phyloP scores from a whole-genome alignment of 64 coral and sea anemone species.

The Exaiptasia diaphana region DNA sequence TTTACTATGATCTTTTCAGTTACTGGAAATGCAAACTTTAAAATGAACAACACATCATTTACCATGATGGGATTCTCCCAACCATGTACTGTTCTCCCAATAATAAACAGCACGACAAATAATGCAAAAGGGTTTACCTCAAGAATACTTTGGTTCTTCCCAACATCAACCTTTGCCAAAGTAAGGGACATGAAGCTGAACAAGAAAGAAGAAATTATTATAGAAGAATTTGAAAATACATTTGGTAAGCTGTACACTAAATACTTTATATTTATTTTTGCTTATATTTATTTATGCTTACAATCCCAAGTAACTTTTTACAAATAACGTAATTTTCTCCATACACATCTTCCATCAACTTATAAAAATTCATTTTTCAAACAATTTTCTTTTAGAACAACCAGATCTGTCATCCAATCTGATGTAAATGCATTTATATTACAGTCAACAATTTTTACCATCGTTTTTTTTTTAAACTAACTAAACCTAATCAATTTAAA shows the following conservation, averaged over 20 bases:
- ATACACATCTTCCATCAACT: neutral
- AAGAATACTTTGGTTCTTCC: constrained; percentile 38
- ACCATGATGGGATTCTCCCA: constrained; percentile 26
- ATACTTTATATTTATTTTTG: neutral
- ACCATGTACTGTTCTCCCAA: constrained; percentile 11
- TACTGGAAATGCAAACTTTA: constrained; percentile 26
- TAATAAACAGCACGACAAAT: constrained; percentile 16
- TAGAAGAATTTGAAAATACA: neutral
- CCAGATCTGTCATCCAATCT: neutral
- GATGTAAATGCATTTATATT: neutral
- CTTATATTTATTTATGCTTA: neutral
- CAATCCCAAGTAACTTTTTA: neutral
- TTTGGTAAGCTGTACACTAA: neutral
- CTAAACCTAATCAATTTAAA: neutral
- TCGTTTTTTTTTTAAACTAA: neutral
- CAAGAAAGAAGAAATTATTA: neutral
- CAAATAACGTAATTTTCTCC: neutral
- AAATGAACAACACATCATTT: neutral
- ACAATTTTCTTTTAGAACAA: neutral
- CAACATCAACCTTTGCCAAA: neutral
- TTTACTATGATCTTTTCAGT: constrained; percentile 1
- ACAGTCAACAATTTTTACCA: neutral
- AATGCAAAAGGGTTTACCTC: constrained; percentile 48
- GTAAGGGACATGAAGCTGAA: neutral
- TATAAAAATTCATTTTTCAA: neutral